phyloP scores from a whole-genome alignment of 2,797 vertebrate species.

The Diplodus sargus region DNA sequence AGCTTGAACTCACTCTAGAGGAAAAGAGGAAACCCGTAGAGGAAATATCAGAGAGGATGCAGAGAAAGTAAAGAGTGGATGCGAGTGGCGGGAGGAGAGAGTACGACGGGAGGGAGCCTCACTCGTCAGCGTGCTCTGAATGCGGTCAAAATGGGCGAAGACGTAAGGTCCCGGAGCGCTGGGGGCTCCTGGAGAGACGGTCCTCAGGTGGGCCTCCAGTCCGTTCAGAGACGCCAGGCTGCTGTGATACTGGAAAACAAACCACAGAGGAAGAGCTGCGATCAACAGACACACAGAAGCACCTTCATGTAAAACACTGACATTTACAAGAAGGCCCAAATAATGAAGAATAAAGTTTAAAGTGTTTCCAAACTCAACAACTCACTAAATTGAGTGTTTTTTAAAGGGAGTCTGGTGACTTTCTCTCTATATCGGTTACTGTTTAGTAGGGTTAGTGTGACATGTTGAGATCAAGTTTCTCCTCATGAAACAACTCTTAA shows the following conservation, averaged over 20 bases:
- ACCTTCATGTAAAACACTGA: too few relatives aligned
- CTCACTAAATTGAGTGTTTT: too few relatives aligned
- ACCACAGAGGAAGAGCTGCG: slow-evolving; percentile 23
- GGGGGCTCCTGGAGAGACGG: slow-evolving; percentile 60
- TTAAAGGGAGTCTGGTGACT: too few relatives aligned
- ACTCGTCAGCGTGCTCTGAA: slow-evolving; percentile 92
- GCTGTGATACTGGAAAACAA: slow-evolving; percentile 89
- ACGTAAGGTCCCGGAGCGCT: slow-evolving; percentile 79
- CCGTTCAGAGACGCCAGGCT: slow-evolving; percentile 96
- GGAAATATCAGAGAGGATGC: slow-evolving; percentile 14
- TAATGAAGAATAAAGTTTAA: too few relatives aligned
- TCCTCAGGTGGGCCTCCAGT: slow-evolving; percentile 93
- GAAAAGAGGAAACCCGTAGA: slow-evolving; percentile 48
- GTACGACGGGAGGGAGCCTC: slow-evolving; percentile 42
- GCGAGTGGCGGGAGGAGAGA: background rate
- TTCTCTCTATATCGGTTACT: too few relatives aligned
- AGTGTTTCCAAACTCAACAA: too few relatives aligned
- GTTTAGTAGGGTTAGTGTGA: too few relatives aligned
- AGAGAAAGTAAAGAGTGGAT: background rate
- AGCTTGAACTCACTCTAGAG: slow-evolving; percentile 34
- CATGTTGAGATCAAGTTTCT: too few relatives aligned
- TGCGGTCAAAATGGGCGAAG: slow-evolving; percentile 91
- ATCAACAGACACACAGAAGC: too few relatives aligned
- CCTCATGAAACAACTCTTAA: too few relatives aligned
- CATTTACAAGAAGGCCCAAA: too few relatives aligned